phyloP scores from a whole-genome alignment of 2,888 invertebrate genomes.

The Belgica antarctica region DNA sequence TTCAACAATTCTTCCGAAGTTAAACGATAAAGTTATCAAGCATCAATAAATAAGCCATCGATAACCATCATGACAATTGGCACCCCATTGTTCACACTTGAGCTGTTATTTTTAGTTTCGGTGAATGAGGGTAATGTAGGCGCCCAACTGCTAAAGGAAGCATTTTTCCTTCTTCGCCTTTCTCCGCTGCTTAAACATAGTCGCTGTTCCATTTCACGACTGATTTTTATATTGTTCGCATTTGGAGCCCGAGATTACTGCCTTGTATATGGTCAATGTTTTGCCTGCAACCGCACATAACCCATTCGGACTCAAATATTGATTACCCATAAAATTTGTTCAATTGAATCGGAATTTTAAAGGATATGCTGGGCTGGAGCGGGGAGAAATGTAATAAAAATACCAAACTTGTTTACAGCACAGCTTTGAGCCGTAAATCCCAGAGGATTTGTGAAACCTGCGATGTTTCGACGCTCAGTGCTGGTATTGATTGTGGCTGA shows the following conservation, averaged over 20 bases:
- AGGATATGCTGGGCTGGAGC: too few species aligned
- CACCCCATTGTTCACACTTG: too few species aligned
- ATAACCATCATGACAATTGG: too few species aligned
- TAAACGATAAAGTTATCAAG: too few species aligned
- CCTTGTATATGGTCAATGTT: constrained; percentile 6
- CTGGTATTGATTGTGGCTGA: background rate
- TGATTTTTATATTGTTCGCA: constrained; percentile 12
- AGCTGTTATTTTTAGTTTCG: background rate
- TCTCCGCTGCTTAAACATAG: background rate
- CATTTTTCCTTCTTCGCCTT: background rate
- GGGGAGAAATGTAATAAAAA: background rate
- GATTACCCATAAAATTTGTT: background rate
- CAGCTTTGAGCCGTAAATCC: background rate
- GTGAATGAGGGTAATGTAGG: constrained; percentile 19
- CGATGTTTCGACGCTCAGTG: background rate
- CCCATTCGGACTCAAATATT: background rate
- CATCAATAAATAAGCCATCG: too few species aligned
- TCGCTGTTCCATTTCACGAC: background rate
- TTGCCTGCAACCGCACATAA: background rate
- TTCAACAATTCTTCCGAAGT: too few species aligned
- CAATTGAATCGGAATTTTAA: too few species aligned
- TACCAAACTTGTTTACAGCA: background rate
- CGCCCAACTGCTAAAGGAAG: background rate
- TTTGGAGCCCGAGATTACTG: background rate
- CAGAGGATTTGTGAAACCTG: background rate